A percentile compares a stretch with the other conserved stretches of the same genome.
Conservation (phyloP, 2,888 invertebrate genomes). For the Caenorhabditis imperialis region DNA sequence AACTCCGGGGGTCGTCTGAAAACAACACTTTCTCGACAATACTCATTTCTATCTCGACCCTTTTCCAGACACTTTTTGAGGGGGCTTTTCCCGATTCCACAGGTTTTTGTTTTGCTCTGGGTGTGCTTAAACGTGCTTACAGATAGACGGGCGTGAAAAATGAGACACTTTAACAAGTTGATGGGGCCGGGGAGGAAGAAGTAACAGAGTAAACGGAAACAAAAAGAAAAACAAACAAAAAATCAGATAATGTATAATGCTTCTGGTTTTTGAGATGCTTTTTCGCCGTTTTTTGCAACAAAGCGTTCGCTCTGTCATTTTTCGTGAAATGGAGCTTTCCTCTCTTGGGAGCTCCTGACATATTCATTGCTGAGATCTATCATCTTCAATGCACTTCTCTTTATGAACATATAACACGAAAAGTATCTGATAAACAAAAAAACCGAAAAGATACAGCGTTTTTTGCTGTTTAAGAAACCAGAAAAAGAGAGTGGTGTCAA, state of each 20-base stretch:
- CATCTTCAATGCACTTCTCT: slow-evolving; percentile 13
- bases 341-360: slow-evolving; percentile 29
- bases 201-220: slow-evolving; percentile 4
- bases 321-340: background rate
- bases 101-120: slow-evolving; percentile 28
- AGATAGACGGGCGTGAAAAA: slow-evolving; percentile 35
- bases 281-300: background rate
- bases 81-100: slow-evolving; percentile 15
- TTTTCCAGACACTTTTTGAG: slow-evolving; percentile 16
- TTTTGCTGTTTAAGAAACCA: background rate
- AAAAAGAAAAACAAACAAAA: slow-evolving; percentile 24
- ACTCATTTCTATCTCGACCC: slow-evolving; percentile 15
- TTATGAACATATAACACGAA: no score
- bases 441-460: no score
- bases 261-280: slow-evolving; percentile 11
- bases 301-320: slow-evolving; percentile 33
- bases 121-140: slow-evolving; percentile 40
- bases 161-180: slow-evolving; percentile 25
- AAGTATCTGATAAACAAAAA: no score
- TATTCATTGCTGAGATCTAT: slow-evolving; percentile 39
- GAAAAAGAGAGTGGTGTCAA: background rate
- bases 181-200: slow-evolving; percentile 10
- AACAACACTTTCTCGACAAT: slow-evolving; percentile 43
- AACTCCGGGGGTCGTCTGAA: slow-evolving; percentile 42
- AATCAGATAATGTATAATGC: slow-evolving; percentile 24